Evolutionary conservation across 2,797 vertebrate species (phyloP), one percentile per base, ranked within the genome.

Genomic region (Paramormyrops hopkinsi): DNA sequence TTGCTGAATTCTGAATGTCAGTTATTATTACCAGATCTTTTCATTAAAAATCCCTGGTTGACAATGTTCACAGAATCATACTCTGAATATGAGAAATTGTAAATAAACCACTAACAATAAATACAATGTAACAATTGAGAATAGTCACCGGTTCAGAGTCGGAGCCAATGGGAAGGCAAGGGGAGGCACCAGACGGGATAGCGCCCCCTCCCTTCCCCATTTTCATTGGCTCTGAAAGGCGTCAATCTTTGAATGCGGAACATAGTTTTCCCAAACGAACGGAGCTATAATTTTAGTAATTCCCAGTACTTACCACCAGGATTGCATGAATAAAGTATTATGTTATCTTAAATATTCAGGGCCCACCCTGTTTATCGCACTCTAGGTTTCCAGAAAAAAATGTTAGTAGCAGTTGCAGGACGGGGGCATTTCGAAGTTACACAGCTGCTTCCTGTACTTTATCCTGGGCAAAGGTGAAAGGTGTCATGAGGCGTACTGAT

Each of bases 401-500:
- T 4, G 44, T 33, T 73, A 4, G 22, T 76, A 3, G 50, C 69
- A 69, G 33, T 89, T 92, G 92, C 83, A 54, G 4, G n/a, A 46
- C 92, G 93, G 93, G 91, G 4, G 14, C 89, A 50, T 90, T 93
- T 93, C 69, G 0, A 4, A 17, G 90, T 69, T 1, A 90, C 29
- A 90, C 92, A 0, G 3, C 0, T 53, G 89, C 92, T 94, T 94
- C 93, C 93, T 93, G 87, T 9, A 19, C 25, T 22, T 89, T 88
- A 88, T 79, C 62, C 76, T 29, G 50, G 83, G 4, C 54, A 87
- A 33, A 88, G 92, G 92, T 89, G 84, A 87, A 87, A 86, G 46
- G 11, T 89, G 50, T 87, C 7, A n/a, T 87, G 48, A 19, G 48
- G 22, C 3, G 41, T 50, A 51, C 46, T n/a, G 17, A 83, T 2